A percentile compares a stretch with the other conserved stretches of the same genome.
phyloP scores from a whole-genome alignment of 2,113 vertebrate genomes.

The Laticauda laticaudata region DNA sequence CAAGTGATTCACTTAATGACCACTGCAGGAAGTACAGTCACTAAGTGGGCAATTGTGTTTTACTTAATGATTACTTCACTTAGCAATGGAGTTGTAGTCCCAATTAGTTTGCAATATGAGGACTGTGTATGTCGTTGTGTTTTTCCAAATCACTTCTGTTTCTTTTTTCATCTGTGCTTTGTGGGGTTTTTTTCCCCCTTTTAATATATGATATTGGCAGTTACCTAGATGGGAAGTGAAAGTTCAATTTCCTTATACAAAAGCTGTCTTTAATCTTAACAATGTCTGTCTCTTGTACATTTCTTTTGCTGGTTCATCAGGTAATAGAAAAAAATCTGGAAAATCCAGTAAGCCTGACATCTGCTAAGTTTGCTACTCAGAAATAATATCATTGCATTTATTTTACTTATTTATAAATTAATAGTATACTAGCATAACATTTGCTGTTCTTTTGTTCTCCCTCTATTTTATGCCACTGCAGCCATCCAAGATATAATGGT shows the following conservation, averaged over 20 bases:
- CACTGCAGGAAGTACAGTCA: background rate
- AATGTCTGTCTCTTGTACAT: background rate
- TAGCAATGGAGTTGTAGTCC: background rate
- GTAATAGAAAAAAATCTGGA: background rate
- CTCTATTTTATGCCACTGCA: background rate
- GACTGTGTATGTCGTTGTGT: background rate
- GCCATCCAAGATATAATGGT: background rate
- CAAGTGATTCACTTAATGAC: background rate
- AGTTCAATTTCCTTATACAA: background rate
- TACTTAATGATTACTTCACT: background rate
- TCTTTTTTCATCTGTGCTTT: background rate
- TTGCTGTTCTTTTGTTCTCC: background rate
- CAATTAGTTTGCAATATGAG: background rate
- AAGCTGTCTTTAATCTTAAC: background rate
- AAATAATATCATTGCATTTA: background rate
- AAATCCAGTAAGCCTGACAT: background rate
- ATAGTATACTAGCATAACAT: background rate
- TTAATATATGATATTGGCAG: background rate
- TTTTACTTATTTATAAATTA: background rate
- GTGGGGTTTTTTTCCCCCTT: background rate
- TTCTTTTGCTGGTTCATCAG: background rate
- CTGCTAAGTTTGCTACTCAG: background rate
- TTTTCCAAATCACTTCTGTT: background rate
- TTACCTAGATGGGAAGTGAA: background rate
- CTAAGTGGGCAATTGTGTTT: background rate